Conservation (phyloP, 2,797 vertebrate genomes). For the Channallabes apus region DNA sequence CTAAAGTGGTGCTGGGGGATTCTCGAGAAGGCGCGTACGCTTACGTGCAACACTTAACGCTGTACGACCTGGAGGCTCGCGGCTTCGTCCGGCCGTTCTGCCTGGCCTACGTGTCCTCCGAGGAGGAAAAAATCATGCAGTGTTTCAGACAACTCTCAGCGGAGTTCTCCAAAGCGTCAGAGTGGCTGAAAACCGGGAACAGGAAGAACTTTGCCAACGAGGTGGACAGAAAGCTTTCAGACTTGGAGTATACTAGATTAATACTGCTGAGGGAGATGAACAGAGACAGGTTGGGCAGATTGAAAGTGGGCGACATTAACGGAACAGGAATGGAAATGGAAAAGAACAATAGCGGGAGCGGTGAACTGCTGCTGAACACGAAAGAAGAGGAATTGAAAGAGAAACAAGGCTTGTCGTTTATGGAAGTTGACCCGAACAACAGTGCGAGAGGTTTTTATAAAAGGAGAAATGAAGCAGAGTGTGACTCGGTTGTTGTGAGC, state of each 20-base stretch:
- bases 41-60: conserved; percentile 90
- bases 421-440: not conserved
- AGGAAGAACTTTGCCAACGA: conserved; percentile 90
- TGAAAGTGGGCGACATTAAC: not conserved
- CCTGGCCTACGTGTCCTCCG: conserved; percentile 92
- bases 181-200: conserved; percentile 93
- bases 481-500: not conserved
- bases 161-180: conserved; percentile 88
- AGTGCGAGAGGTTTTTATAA: not conserved
- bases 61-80: conserved; percentile 92
- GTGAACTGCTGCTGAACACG: not conserved
- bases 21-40: conserved; percentile 89
- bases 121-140: conserved; percentile 90
- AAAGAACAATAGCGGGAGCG: conserved; percentile 20
- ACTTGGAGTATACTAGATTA: conserved; percentile 76
- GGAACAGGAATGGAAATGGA: not conserved
- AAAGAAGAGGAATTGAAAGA: conserved; percentile 36
- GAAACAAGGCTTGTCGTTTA: conserved; percentile 15
- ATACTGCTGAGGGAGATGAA: conserved; percentile 37
- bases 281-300: conserved; percentile 12
- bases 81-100: conserved; percentile 96
- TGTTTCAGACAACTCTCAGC: conserved; percentile 84
- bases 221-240: conserved; percentile 88
- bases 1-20: conserved; percentile 90
- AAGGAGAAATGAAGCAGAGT: conserved; percentile 5